Evolutionary conservation across 2,797 vertebrate species (phyloP).

Genomic region (Syngnathus acus): DNA sequence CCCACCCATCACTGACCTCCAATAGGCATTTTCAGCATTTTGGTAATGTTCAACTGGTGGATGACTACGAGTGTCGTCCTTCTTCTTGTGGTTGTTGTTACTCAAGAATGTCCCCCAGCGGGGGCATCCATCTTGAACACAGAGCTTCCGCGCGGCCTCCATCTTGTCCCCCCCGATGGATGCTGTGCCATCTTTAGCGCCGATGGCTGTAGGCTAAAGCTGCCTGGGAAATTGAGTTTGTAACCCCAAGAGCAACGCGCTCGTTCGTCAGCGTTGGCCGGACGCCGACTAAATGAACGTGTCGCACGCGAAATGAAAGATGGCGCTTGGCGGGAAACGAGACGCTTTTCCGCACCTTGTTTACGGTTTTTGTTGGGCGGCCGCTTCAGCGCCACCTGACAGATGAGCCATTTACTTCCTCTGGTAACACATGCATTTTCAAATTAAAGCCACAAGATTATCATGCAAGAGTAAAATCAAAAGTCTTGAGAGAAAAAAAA

Average conservation of each 20-base stretch:
- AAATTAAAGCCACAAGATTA: no score
- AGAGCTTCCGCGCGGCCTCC: neutral
- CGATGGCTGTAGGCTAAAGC: neutral
- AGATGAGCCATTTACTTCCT: neutral
- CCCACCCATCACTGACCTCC: no score
- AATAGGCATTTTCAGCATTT: neutral
- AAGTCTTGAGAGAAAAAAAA: no score
- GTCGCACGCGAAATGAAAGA: neutral
- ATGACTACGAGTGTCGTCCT: neutral
- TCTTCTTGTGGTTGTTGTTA: neutral
- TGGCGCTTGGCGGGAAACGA: neutral
- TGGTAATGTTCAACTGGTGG: neutral
- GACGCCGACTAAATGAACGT: neutral
- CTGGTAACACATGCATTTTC: no score
- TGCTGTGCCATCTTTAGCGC: neutral
- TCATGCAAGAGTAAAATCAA: no score
- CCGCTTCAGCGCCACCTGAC: neutral
- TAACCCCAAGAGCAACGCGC: neutral
- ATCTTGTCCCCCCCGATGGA: neutral
- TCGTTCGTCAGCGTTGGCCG: neutral
- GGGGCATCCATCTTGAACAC: neutral
- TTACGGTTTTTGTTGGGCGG: neutral
- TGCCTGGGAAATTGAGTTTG: conserved; percentile 1
- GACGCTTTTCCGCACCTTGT: neutral
- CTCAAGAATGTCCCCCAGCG: neutral